Evolutionary conservation across 2,113 vertebrate species (phyloP), one percentile per base, ranked within the genome.

Genomic region (Otolemur garnettii): DNA sequence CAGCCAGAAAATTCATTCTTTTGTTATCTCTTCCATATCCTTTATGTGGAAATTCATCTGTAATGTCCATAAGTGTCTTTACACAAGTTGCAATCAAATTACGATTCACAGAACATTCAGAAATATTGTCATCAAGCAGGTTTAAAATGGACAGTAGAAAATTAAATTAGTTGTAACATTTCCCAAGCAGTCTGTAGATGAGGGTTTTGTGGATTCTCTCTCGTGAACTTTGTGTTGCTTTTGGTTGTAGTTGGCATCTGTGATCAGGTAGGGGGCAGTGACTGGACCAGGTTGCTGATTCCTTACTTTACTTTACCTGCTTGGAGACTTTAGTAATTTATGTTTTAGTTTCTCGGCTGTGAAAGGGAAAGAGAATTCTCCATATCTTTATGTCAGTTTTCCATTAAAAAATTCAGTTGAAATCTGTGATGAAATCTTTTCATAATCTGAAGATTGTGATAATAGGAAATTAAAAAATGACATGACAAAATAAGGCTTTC

Each of bases 1-100:
- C 38, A 89, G 28, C 45, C 72, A 90, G 60, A 74, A 85, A 85
- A 55, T 81, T 91, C 11, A 87, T 92, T 88, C 22, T 87, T 53
- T 38, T 77, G 42, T 72, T 35, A 33, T 30, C 18, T 85, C 1
- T 90, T 81, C 62, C 24, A 21, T 38, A 24, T 22, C 45, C 18
- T 0, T 55, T 78, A 35, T 50, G 15, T 66, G 33, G 28, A 84
- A n/a, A 30, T 64, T 93, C 60, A 62, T 85, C 91, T 71, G 22
- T 50, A 42, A 77, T 87, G 42, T 75, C 35, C 33, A 1, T 55
- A 45, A 77, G 8, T 88, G 9, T 84, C 66, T 85, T 91, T 60
- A 84, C 17, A 33, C n/a, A 78, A 89, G 30, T 80, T 57, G 10
- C 10, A 50, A 50, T 50, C 45, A 50, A 50, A 50, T 50, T 50